Base-by-base conservation (phyloP, 2,797 vertebrate species). In the Crypturellus tataupa region DNA sequence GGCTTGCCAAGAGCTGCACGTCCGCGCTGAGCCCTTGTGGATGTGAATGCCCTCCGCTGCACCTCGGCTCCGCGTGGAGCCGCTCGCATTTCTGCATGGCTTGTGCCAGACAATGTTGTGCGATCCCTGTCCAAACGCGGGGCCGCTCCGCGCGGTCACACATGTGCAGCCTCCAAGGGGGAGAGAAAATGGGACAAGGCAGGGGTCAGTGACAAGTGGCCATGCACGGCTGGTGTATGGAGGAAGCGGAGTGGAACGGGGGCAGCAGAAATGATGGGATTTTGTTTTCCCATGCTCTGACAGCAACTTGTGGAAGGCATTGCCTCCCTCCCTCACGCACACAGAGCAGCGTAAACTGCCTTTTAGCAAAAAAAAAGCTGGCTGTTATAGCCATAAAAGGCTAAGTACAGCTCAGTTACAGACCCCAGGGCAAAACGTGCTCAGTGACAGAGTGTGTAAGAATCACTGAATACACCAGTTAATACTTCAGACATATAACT, bases 281-380 rank as follows among this genome's bases (percentile, higher is more conserved):
- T 98, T 96, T 97, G 96, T 98, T 98, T 98, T 98, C 98, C 98
- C 98, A 97, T 98, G 98, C 97, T 98, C 98, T 96, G 93, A 97
- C 97, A 96, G 83, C 92, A 94, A 89, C 75, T 97, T 94, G 93
- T 10, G n/a, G 88, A 76, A 94, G 90, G 69, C 21, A 35, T 85
- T 95, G n/a, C 39, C 51, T 93, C 65, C 23, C 25, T 82, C 79
- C 88, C 39, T 24, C 29, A 55, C 40, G 49, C 2, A 5, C 25
- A 79, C 0, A 10, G 46, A 86, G 75, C 65, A 87, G 77, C 68
- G 33, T 47, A 90, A 92, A 53, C 46, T 55, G 96, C 91, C 95
- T 97, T 97, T 98, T 96, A 97, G 94, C 95, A 7, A 25, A 51
- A 53, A 53, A 53, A 53, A 53, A 56, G 35, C 91, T 96, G 80